Base-by-base conservation (phyloP, 2,888 invertebrate genomes). In the Drosophila vallismaia region DNA sequence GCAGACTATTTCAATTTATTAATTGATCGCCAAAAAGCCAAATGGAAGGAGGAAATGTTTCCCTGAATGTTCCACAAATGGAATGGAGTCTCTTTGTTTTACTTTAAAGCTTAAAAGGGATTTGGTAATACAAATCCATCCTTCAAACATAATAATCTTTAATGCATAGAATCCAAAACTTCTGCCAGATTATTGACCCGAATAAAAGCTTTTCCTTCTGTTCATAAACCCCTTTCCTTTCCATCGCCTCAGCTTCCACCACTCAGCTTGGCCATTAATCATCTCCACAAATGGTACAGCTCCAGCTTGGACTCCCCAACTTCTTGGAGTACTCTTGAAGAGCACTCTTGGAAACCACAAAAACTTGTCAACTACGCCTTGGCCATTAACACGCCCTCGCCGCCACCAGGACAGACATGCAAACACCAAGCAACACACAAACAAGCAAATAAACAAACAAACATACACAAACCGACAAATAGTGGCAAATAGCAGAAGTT, bases 351-450 rank as follows among this genome's bases (percentile, higher is more conserved):
- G 19, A 19, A 19, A 82, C 86, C 87, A 57, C 82, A 82, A 79
- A 71, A 75, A 82, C 69, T 85, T 82, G 82, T 82, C 87, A 87
- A 75, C 79, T 82, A 82, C 86, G 82, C 87, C 86, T 82, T 56
- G 79, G 73, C 87, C 82, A 82, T 82, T 87, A 82, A 87, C 82
- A 82, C 82, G 82, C 76, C 87, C 71, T 75, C 79, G 38, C 31
- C 40, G 33, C n/a, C 46, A 58, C 33, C 24, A 33, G 19, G 33
- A 26, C 36, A 45, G 24, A 46, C 56, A 49, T 6, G 52, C 52
- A 33, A 59, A 54, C 57, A 49, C 8, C 24, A 29, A 40, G 40
- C 12, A 40, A 12, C 77, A 26, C 12, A 42, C 40, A 8, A 19
- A 53, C 72, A 59, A 74, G 71, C 73, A 77, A 69, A 70, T 71